Evolutionary conservation across 2,797 vertebrate genomes (phyloP).

Genomic region (Merluccius polli): DNA sequence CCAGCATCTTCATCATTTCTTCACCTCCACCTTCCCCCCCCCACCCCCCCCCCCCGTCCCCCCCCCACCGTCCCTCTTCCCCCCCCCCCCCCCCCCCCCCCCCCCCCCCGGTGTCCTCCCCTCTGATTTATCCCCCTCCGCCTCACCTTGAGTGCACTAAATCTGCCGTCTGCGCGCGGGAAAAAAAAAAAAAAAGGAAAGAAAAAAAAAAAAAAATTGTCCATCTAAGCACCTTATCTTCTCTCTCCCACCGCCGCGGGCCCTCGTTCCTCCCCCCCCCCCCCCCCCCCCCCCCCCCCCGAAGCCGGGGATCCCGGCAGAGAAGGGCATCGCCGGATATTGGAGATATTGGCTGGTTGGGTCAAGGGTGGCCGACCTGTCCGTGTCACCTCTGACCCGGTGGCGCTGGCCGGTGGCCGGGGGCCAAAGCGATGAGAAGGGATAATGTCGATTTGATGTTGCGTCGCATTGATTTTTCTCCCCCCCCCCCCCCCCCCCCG

Average conservation of each 20-base stretch:
- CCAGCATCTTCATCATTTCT: background rate
- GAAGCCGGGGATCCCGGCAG: slow-evolving; percentile 24
- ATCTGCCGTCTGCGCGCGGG: slow-evolving; percentile 42
- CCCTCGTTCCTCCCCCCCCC: slow-evolving; percentile 23
- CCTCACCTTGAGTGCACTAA: slow-evolving; percentile 60
- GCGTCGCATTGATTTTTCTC: slow-evolving; percentile 86
- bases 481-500: slow-evolving; percentile 57
- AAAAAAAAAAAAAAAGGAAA: background rate
- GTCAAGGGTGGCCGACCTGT: slow-evolving; percentile 93
- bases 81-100: slow-evolving; percentile 33
- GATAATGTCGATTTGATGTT: slow-evolving; percentile 99
- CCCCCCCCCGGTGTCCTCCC: slow-evolving; percentile 39
- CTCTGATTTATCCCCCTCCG: slow-evolving; percentile 57
- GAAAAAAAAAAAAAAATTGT: background rate
- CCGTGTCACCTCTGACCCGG: slow-evolving; percentile 89
- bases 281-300: slow-evolving; percentile 3
- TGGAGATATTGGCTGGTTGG: slow-evolving; percentile 78
- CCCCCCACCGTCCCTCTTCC: slow-evolving; percentile 17
- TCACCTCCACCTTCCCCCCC: background rate
- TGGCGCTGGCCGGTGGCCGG: slow-evolving; percentile 60
- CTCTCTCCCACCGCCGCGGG: slow-evolving; percentile 34
- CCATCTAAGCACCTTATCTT: slow-evolving; percentile 52
- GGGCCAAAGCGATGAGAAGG: slow-evolving; percentile 86
- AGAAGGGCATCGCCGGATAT: slow-evolving; percentile 41
- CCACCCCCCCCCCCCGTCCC: background rate